phyloP scores from a whole-genome alignment of 2,797 vertebrate species.

The Aeoliscus strigatus region DNA sequence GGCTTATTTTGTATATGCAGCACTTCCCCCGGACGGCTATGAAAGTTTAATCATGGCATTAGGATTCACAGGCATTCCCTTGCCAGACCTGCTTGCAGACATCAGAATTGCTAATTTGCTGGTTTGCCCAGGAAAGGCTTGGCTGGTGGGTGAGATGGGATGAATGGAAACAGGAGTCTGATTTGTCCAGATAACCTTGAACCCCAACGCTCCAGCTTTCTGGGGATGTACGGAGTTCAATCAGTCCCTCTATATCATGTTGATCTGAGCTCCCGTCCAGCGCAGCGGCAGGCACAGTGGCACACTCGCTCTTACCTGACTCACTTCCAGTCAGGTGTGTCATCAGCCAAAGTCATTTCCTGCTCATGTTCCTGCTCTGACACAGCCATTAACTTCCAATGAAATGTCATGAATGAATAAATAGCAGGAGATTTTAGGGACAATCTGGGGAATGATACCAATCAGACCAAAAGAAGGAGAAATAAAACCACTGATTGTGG shows the following conservation, averaged over 20 bases:
- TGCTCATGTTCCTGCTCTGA: constrained; percentile 26
- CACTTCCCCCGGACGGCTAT: constrained; percentile 64
- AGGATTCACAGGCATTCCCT: constrained; percentile 71
- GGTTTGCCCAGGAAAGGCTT: constrained; percentile 55
- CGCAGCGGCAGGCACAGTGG: constrained; percentile 12
- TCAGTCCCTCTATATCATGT: constrained; percentile 67
- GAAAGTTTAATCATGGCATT: constrained; percentile 76
- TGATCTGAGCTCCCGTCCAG: constrained; percentile 61
- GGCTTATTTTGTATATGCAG: constrained; percentile 70
- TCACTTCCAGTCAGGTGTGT: constrained; percentile 28
- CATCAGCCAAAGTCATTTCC: constrained; percentile 48
- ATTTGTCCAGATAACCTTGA: constrained; percentile 75
- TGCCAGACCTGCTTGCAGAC: constrained; percentile 70
- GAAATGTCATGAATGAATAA: constrained; percentile 46
- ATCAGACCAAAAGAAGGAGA: too few species aligned
- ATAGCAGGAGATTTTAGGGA: constrained; percentile 32
- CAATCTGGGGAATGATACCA: constrained; percentile 24
- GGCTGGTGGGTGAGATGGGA: constrained; percentile 59
- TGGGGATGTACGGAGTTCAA: constrained; percentile 55
- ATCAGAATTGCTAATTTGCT: constrained; percentile 76
- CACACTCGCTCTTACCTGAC: constrained; percentile 40
- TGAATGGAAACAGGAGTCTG: constrained; percentile 72
- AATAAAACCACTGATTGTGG: constrained; percentile 44
- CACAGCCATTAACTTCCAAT: constrained; percentile 35
- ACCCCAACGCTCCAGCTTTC: constrained; percentile 62